These are phyloP conservation scores for Rousettus madagascariensis DNA, from an alignment of 2,797 vertebrate genomes.

Conservation along the genomic window DNA sequence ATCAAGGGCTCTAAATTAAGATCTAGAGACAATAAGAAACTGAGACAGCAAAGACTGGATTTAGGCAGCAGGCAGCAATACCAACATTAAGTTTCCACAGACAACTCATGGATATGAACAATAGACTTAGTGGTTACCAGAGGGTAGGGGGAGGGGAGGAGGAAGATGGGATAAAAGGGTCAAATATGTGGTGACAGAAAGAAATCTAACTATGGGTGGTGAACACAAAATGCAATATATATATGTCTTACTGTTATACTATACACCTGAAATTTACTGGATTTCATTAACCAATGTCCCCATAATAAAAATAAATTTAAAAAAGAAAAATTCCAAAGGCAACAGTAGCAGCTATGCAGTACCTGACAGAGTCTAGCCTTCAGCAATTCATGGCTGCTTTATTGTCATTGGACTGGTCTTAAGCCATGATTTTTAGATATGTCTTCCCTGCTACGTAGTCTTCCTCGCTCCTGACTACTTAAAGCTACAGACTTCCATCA, in stretches of 20 bases:
- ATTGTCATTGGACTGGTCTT: background rate
- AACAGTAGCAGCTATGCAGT: background rate
- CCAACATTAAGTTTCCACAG: background rate
- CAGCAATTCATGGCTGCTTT: background rate
- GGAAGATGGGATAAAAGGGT: no score
- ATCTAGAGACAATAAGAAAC: background rate
- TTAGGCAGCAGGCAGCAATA: background rate
- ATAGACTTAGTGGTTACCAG: no score
- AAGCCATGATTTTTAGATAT: background rate
- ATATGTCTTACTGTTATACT: no score
- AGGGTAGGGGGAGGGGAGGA: no score
- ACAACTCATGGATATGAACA: background rate
- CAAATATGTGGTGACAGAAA: no score
- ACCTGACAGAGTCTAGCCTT: background rate
- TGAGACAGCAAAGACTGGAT: background rate
- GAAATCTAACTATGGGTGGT: no score
- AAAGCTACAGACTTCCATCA: background rate
- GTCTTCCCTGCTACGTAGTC: background rate
- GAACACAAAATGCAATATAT: no score
- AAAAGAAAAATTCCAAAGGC: background rate
- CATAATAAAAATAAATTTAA: no score
- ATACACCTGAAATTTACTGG: no score
- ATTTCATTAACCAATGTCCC: no score
- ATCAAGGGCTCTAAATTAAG: background rate
- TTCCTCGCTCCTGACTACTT: background rate